These are phyloP conservation scores for Eupithecia exiguata DNA, from an alignment of 2,888 invertebrate genomes.

Conservation along the genomic window DNA sequence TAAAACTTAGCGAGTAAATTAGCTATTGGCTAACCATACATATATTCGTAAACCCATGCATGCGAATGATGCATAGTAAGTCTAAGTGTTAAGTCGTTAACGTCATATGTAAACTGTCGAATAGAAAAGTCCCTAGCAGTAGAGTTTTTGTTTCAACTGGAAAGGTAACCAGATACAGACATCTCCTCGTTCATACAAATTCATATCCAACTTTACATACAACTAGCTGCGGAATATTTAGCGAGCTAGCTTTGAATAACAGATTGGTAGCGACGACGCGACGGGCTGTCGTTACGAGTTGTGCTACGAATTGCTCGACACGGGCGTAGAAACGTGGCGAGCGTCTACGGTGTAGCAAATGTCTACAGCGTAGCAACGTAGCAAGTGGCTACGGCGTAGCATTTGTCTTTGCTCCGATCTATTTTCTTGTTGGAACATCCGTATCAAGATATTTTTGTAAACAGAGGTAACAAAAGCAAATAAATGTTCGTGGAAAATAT, in stretches of 20 bases:
- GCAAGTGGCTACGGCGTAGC: background rate
- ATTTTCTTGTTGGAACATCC: background rate
- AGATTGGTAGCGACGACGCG: conserved; percentile 12
- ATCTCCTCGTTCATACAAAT: conserved; percentile 13
- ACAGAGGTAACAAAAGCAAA: background rate
- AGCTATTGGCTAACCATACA: background rate
- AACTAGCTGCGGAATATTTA: conserved; percentile 19
- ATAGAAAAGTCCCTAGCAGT: background rate
- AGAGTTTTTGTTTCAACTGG: background rate
- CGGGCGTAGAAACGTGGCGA: conserved; percentile 16
- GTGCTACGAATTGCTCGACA: conserved; percentile 26
- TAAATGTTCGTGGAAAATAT: background rate
- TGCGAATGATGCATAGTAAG: background rate
- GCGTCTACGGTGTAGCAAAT: background rate
- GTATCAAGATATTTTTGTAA: background rate
- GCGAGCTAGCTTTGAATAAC: conserved; percentile 28
- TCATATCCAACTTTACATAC: conserved; percentile 13
- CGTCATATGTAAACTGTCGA: background rate
- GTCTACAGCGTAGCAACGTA: conserved; percentile 3
- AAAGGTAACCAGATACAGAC: background rate
- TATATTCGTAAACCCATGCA: background rate
- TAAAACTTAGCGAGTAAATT: background rate
- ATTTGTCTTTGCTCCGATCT: background rate
- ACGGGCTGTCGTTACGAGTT: conserved; percentile 21
- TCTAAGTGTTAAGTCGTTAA: background rate